Evolutionary conservation across 2,888 invertebrate genomes (phyloP).

Genomic region (Anodontia alba): DNA sequence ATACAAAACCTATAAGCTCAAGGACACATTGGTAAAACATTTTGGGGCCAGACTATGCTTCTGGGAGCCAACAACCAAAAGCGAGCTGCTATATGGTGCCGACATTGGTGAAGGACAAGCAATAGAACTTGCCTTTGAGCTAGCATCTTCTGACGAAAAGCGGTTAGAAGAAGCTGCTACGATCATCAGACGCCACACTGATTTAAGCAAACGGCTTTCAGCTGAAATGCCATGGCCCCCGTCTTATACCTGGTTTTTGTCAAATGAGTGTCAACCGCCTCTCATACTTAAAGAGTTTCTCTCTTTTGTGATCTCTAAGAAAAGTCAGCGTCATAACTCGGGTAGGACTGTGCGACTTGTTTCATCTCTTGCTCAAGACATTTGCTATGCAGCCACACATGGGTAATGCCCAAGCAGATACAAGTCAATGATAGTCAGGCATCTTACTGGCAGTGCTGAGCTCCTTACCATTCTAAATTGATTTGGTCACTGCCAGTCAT

Average conservation of each 20-base stretch:
- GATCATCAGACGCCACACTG: conserved; percentile 13
- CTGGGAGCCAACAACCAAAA: conserved; percentile 22
- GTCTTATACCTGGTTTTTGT: background rate
- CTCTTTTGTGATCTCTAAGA: conserved; percentile 4
- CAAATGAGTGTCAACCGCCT: background rate
- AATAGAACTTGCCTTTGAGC: conserved; percentile 26
- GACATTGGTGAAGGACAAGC: conserved; percentile 27
- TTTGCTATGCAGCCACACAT: conserved; percentile 30
- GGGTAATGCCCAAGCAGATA: conserved; percentile 29
- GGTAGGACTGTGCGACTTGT: conserved; percentile 16
- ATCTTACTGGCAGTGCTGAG: conserved; percentile 56
- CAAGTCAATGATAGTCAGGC: conserved; percentile 20
- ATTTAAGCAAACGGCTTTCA: background rate
- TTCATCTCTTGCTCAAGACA: conserved; percentile 16
- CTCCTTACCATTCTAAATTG: conserved; percentile 48
- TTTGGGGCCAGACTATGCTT: conserved; percentile 22
- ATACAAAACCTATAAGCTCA: conserved; percentile 37
- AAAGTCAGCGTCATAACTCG: background rate
- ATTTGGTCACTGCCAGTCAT: conserved; percentile 45
- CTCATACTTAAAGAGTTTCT: background rate
- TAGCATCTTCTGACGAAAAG: background rate
- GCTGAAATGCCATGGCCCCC: conserved; percentile 33
- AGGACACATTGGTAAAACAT: conserved; percentile 26
- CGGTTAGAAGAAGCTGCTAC: conserved; percentile 25
- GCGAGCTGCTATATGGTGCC: conserved; percentile 30